Conservation (phyloP, 2,113 vertebrate genomes). For the Martes martes region DNA sequence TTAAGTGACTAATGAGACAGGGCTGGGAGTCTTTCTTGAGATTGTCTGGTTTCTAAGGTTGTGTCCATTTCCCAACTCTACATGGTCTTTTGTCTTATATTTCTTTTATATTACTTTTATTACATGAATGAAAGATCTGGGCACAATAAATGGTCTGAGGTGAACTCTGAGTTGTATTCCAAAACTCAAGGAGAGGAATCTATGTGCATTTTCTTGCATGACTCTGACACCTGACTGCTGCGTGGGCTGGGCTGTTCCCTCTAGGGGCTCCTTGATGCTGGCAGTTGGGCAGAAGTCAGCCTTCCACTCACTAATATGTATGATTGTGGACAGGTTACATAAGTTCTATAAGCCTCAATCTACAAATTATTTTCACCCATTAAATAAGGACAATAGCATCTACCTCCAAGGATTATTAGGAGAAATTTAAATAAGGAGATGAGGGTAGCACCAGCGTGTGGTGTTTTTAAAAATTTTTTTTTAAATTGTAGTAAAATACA, state of each 20-base stretch:
- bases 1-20: neutral
- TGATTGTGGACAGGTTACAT: neutral
- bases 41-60: neutral
- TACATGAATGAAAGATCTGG: neutral
- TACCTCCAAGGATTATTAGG: neutral
- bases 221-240: neutral
- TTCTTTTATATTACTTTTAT: neutral
- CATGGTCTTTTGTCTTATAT: neutral
- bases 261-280: neutral
- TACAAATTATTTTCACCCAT: neutral
- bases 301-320: neutral
- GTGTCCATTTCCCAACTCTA: neutral
- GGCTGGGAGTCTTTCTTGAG: neutral
- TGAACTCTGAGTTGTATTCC: neutral
- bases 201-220: neutral
- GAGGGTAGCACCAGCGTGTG: neutral
- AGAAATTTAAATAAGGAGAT: slow-evolving; percentile 17
- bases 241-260: neutral
- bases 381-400: neutral
- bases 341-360: neutral
- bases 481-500: neutral
- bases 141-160: neutral
- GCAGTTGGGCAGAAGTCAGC: neutral
- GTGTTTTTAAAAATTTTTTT: neutral
- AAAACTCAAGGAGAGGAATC: neutral